Conservation (phyloP, 2,797 vertebrate genomes). For the Phoeniculus purpureus region DNA sequence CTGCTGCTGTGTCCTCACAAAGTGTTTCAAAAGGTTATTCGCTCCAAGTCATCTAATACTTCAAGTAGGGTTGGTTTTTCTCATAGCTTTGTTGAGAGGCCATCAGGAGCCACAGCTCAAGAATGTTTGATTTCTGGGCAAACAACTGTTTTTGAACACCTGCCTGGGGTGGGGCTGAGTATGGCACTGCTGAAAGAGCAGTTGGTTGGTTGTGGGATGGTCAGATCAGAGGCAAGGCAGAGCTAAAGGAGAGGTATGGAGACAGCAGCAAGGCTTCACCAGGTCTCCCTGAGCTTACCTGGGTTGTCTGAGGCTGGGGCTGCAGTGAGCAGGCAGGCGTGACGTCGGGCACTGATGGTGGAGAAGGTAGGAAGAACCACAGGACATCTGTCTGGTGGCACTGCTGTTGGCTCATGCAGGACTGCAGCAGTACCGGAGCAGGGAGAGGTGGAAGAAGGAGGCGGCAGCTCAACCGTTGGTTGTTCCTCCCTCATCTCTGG, state of each 20-base stretch:
- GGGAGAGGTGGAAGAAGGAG: not conserved
- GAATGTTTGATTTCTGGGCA: not conserved
- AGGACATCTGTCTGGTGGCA: not conserved
- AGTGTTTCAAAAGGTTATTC: not conserved
- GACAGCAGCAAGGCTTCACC: not conserved
- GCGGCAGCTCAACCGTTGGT: not conserved
- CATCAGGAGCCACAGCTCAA: not conserved
- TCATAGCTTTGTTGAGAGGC: not conserved
- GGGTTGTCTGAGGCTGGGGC: not conserved
- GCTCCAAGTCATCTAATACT: rapidly evolving
- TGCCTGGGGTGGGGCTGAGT: not conserved
- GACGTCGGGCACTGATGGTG: not conserved
- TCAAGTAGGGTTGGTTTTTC: not conserved
- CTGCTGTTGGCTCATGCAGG: not conserved
- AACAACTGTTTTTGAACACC: too few species aligned
- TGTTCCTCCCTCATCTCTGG: not conserved
- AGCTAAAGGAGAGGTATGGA: not conserved
- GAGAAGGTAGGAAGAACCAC: not conserved
- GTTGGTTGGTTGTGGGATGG: not conserved
- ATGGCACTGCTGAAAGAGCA: not conserved
- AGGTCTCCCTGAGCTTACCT: not conserved
- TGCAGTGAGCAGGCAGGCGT: not conserved
- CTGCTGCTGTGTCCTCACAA: not conserved
- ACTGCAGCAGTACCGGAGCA: not conserved
- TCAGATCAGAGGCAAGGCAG: not conserved